Evolutionary conservation across 2,113 vertebrate species (phyloP).

Genomic region (Cavia porcellus): DNA sequence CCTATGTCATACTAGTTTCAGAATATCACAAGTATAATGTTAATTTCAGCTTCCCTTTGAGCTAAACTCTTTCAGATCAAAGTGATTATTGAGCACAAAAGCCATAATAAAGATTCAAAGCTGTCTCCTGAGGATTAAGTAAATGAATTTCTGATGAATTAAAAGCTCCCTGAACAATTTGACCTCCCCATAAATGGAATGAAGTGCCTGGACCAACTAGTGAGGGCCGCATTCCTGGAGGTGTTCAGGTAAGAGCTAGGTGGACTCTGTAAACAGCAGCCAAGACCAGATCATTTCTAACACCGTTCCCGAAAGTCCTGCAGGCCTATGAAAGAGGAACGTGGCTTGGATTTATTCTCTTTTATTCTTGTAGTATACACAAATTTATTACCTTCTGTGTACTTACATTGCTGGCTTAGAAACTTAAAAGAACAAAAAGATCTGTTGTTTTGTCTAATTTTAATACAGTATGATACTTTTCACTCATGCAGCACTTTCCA

Average conservation of each 20-base stretch:
- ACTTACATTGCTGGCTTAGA: constrained; percentile 37
- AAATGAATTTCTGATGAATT: neutral
- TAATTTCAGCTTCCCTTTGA: constrained; percentile 42
- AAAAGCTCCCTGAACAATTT: neutral
- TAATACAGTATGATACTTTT: constrained; percentile 79
- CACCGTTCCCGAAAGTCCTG: neutral
- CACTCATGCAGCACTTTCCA: constrained; percentile 81
- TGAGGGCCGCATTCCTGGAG: neutral
- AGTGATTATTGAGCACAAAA: neutral
- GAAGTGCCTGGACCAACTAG: neutral
- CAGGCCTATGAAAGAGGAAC: neutral
- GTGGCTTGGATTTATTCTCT: neutral
- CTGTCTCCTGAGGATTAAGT: neutral
- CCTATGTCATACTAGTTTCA: neutral
- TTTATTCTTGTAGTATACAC: neutral
- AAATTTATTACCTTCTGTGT: constrained; percentile 11
- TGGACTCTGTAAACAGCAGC: neutral
- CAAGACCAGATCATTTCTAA: neutral
- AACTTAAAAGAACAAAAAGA: constrained; percentile 61
- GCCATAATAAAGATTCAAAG: neutral
- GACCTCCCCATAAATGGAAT: neutral
- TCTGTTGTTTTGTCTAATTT: constrained; percentile 45
- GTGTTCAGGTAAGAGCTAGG: neutral
- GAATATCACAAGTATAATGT: neutral
- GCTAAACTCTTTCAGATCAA: constrained; percentile 3